phyloP scores from a whole-genome alignment of 2,888 invertebrate species.

The Mystacides longicornis region DNA sequence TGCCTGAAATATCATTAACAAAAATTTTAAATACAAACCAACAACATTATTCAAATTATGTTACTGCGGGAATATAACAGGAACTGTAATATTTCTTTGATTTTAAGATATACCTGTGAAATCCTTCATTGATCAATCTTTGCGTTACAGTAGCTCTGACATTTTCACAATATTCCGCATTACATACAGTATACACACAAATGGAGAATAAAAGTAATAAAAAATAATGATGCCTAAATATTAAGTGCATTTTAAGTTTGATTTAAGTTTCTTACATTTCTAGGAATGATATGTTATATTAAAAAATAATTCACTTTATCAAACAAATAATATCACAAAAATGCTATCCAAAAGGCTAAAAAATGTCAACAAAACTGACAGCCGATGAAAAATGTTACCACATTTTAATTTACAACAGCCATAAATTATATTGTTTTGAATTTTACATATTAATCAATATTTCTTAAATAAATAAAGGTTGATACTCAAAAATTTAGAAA shows the following conservation, averaged over 20 bases:
- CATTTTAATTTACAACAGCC: no score
- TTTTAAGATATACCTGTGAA: conserved; percentile 37
- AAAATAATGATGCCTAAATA: background rate
- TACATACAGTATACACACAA: background rate
- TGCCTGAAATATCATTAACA: conserved; percentile 32
- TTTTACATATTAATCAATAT: no score
- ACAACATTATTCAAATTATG: no score
- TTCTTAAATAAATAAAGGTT: no score
- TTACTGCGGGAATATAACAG: no score
- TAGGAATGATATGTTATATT: background rate
- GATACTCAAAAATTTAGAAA: no score
- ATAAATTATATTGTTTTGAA: no score
- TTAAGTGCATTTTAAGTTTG: background rate
- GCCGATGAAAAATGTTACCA: no score
- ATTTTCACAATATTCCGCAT: conserved; percentile 28
- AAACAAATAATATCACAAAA: conserved; percentile 3
- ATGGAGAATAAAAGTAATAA: background rate
- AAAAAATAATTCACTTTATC: background rate
- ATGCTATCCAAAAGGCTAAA: no score
- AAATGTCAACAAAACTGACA: no score
- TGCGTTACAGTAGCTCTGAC: conserved; percentile 34
- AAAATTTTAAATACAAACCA: no score
- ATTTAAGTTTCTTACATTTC: background rate
- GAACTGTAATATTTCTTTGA: no score
- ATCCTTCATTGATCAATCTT: conserved; percentile 42